Evolutionary conservation across 2,888 invertebrate genomes (phyloP).

Genomic region (Parnassius glacialis): DNA sequence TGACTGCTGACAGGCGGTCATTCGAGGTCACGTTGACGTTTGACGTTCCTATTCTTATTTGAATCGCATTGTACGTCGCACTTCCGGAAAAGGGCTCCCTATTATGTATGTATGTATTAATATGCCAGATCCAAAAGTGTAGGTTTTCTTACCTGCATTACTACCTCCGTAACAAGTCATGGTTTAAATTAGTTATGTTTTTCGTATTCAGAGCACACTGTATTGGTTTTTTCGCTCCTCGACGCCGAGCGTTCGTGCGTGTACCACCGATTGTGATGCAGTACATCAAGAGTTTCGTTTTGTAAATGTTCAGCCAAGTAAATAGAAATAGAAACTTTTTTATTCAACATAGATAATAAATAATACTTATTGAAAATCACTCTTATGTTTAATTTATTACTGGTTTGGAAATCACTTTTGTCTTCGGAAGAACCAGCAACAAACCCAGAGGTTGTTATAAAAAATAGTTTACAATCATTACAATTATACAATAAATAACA

Average conservation of each 20-base stretch:
- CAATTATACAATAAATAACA: too few relatives aligned
- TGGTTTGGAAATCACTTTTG: too few relatives aligned
- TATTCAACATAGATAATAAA: not conserved
- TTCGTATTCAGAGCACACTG: constrained; percentile 54
- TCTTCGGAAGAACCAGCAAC: too few relatives aligned
- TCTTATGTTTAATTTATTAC: too few relatives aligned
- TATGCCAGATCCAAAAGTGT: constrained; percentile 28
- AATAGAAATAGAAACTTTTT: not conserved
- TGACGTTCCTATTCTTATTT: too few relatives aligned
- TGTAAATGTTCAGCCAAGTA: not conserved
- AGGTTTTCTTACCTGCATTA: not conserved
- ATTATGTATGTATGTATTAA: not conserved
- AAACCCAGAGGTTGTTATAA: too few relatives aligned
- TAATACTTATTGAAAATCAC: too few relatives aligned
- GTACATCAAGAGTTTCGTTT: not conserved
- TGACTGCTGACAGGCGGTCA: too few relatives aligned
- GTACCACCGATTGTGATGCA: constrained; percentile 26
- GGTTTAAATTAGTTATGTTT: constrained; percentile 60
- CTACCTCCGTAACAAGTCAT: constrained; percentile 37
- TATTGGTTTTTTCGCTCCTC: constrained; percentile 62
- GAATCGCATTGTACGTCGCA: too few relatives aligned
- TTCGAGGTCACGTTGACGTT: too few relatives aligned
- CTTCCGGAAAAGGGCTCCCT: too few relatives aligned
- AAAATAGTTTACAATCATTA: too few relatives aligned
- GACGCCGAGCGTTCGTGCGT: constrained; percentile 31